phyloP scores from a whole-genome alignment of 64 coral and sea anemone species.

The Stylophora pistillata region DNA sequence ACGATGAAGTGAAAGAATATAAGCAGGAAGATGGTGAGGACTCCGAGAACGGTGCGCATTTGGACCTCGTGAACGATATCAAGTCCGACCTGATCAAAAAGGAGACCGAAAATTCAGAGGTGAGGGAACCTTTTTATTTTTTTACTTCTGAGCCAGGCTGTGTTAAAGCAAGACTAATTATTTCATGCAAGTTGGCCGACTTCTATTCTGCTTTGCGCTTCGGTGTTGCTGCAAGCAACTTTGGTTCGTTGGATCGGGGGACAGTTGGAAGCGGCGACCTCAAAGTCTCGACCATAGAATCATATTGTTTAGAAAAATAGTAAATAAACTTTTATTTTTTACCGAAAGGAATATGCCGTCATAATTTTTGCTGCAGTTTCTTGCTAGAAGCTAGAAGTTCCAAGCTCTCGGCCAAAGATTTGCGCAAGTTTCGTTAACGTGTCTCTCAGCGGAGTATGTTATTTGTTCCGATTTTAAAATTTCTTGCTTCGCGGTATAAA shows the following conservation, averaged over 20 bases:
- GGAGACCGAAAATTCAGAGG: slow-evolving; percentile 95
- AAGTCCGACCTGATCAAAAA: slow-evolving; percentile 99
- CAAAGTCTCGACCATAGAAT: slow-evolving; percentile 79
- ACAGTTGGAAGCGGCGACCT: slow-evolving; percentile 64
- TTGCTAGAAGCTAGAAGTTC: slow-evolving; percentile 8
- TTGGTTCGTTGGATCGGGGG: not conserved
- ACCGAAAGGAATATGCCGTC: slow-evolving; percentile 56
- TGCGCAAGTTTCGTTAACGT: slow-evolving; percentile 26
- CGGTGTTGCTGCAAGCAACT: slow-evolving; percentile 13
- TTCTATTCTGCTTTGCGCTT: slow-evolving; percentile 32
- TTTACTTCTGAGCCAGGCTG: not conserved
- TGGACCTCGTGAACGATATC: slow-evolving; percentile 99
- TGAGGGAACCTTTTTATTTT: not conserved
- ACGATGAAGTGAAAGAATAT: slow-evolving; percentile 95
- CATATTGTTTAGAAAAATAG: slow-evolving; percentile 99
- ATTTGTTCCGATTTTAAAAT: slow-evolving; percentile 73
- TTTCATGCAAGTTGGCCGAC: not conserved
- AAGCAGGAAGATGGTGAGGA: slow-evolving; percentile 94
- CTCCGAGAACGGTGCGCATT: slow-evolving; percentile 78
- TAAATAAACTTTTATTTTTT: slow-evolving; percentile 88
- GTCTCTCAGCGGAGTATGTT: slow-evolving; percentile 18
- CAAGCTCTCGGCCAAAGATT: not conserved
- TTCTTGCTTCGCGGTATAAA: slow-evolving; percentile 91
- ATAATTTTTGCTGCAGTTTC: slow-evolving; percentile 11
- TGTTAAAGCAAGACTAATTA: not conserved